Evolutionary conservation across 1,140 invertebrate species (phyloP), one percentile per base, ranked within the genome.

Genomic region (Oncopodura yosiiana): DNA sequence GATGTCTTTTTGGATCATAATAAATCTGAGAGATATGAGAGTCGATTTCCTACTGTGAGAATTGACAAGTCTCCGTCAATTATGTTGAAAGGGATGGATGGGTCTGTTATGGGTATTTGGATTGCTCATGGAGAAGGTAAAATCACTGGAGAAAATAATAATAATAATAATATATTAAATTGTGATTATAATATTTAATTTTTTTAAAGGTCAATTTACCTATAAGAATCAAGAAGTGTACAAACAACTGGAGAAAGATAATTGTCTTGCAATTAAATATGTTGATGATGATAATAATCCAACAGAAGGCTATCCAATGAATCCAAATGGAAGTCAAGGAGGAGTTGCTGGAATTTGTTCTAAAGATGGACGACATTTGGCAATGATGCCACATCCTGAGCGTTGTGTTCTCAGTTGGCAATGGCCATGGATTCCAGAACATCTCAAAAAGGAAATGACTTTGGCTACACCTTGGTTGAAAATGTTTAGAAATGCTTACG

Each of bases 311-410:
- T 96, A 96, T 73, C 93, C 92, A 0, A 77, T 90, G 72, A 96
- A 96, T 75, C 93, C 92, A 1, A 97, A 96, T 73, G 93, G 93
- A 45, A 89, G 85, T 64, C 69, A 74, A 62, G 74, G 76, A 49
- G 87, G 87, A 19, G 78, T 95, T 49, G 93, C 93, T 38, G 92
- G 83, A 16, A 70, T 98, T 42, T 90, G 87, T 65, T 96, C 92
- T 0, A 53, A 65, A 4, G 82, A 96, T 74, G 94, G 94, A 1
- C 79, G 93, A 23, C 93, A 97, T 73, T 74, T 97, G 53, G 94
- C 92, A 0, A 82, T 98, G 76, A 98, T 99, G 94, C 94, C 94
- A 12, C 94, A 99, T 76, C 94, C 94, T 0, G 94, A 99, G 73
- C 77, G 94, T 39, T 89, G 86, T 58, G 80, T 82, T 21, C 71